A percentile compares a stretch with the other conserved stretches of the same genome.
Conservation (phyloP, 2,113 vertebrate species). For the Calonectris borealis region DNA sequence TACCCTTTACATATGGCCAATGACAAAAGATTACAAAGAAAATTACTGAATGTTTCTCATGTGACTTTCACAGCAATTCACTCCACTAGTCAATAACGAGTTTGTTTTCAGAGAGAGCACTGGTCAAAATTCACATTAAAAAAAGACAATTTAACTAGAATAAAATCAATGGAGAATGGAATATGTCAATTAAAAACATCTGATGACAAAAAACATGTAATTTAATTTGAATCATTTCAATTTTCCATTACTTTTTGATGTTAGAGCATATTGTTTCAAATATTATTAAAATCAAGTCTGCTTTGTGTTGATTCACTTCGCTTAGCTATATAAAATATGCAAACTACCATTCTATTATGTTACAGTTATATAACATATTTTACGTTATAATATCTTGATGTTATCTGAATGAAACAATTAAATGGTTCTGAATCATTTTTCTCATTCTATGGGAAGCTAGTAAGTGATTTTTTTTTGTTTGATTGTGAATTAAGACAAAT, state of each 20-base stretch:
- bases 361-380: background rate
- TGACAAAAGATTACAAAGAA: background rate
- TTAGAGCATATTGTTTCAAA: background rate
- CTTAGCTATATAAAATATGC: background rate
- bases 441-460: background rate
- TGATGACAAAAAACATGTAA: accelerated
- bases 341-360: background rate
- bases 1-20: background rate
- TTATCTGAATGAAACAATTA: conserved; percentile 6
- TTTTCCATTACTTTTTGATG: background rate
- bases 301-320: background rate
- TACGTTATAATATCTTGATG: background rate
- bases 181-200: background rate
- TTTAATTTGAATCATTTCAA: background rate
- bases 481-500: background rate
- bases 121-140: background rate
- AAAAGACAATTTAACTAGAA: background rate
- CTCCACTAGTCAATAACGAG: background rate
- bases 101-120: background rate
- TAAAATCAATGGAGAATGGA: background rate
- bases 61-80: background rate
- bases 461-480: background rate
- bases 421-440: background rate
- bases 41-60: background rate
- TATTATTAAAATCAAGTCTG: background rate